A percentile compares a stretch with the other conserved stretches of the same genome.
phyloP scores from a whole-genome alignment of 2,888 invertebrate genomes.

The Sinodicranocentrus sp. region DNA sequence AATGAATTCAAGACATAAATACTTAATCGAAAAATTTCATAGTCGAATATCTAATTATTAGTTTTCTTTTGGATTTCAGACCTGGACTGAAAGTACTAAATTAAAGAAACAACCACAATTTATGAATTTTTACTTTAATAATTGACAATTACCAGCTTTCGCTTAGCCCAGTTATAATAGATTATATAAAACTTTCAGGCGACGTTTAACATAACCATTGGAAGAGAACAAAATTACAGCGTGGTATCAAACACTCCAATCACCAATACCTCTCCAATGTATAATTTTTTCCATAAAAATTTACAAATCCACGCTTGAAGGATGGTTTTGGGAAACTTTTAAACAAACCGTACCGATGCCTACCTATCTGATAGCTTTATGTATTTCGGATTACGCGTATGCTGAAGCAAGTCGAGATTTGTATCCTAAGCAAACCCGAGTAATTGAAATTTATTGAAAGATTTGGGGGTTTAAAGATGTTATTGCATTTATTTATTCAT shows the following conservation, averaged over 20 bases:
- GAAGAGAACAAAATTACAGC: conserved; percentile 51
- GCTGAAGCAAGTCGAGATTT: conserved; percentile 59
- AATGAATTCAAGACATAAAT: not conserved
- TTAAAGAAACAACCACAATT: too few species aligned
- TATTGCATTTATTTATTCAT: not conserved
- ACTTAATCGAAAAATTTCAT: not conserved
- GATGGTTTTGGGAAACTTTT: conserved; percentile 79
- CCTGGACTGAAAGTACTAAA: conserved; percentile 35
- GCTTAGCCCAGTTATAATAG: too few species aligned
- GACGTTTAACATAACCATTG: conserved; percentile 60
- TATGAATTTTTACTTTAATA: too few species aligned
- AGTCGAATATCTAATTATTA: not conserved
- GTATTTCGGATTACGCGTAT: conserved; percentile 80
- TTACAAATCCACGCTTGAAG: conserved; percentile 61
- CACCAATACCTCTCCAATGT: conserved; percentile 55
- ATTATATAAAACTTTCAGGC: conserved; percentile 18
- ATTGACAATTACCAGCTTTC: too few species aligned
- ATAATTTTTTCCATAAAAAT: not conserved
- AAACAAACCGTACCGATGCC: conserved; percentile 80
- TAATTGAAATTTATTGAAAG: not conserved
- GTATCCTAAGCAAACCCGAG: conserved; percentile 74
- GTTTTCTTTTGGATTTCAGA: conserved; percentile 27
- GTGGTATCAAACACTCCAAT: conserved; percentile 54
- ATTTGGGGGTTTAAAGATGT: too few species aligned
- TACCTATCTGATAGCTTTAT: conserved; percentile 81